Conservation (phyloP, 2,113 vertebrate genomes). For the Aldabrachelys gigantea region DNA sequence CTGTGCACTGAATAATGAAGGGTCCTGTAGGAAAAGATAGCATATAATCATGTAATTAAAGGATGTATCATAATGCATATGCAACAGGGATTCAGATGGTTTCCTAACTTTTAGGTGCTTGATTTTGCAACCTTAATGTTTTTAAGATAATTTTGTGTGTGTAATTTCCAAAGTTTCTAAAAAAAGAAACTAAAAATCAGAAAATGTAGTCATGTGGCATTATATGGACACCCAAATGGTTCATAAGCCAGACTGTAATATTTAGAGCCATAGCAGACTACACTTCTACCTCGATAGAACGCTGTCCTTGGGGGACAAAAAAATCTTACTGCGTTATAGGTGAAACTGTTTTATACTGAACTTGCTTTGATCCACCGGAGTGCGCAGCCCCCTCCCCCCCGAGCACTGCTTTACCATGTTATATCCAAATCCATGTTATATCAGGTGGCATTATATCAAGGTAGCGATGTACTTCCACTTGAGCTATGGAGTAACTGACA, state of each 20-base stretch:
- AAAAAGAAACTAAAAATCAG: background rate
- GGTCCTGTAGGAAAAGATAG: background rate
- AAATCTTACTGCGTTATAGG: too few relatives aligned
- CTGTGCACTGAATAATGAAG: rapidly evolving
- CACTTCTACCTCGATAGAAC: too few relatives aligned
- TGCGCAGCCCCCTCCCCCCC: too few relatives aligned
- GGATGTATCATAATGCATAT: background rate
- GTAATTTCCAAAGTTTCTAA: background rate
- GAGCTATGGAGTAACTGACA: too few relatives aligned
- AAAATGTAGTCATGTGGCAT: background rate
- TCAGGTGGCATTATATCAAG: too few relatives aligned
- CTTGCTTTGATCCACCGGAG: too few relatives aligned
- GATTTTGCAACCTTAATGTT: background rate
- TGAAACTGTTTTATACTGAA: too few relatives aligned
- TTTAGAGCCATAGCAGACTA: background rate
- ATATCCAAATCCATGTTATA: too few relatives aligned
- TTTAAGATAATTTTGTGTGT: background rate
- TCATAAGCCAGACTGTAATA: background rate
- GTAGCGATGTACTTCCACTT: too few relatives aligned
- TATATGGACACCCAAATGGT: rapidly evolving
- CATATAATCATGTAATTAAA: background rate
- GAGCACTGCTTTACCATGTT: too few relatives aligned
- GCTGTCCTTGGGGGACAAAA: too few relatives aligned
- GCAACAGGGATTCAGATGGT: background rate
- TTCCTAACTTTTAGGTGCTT: background rate